Percentiles rank a stretch among this genome's conserved stretches.
These are phyloP conservation scores for Lytechinus variegatus DNA, from an alignment of 35 echinoderm and acorn worm genomes.

Conservation along the genomic window DNA sequence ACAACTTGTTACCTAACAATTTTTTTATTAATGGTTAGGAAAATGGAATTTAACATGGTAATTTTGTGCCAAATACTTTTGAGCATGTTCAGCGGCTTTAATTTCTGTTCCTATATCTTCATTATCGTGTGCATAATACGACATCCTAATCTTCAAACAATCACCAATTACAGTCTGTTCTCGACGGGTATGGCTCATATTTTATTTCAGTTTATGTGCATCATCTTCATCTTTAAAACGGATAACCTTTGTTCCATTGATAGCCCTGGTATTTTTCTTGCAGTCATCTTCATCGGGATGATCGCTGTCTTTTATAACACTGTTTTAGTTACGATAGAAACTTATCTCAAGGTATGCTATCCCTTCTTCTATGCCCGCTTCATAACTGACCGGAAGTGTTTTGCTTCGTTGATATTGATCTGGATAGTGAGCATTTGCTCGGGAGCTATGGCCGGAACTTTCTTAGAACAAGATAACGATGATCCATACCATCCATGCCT, in stretches of 20 bases:
- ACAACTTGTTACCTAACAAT: too few species aligned
- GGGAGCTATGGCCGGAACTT: not conserved
- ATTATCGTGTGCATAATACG: constrained; percentile 4
- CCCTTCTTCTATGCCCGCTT: not conserved
- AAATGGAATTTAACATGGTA: not conserved
- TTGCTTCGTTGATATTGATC: not conserved
- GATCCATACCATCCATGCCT: too few species aligned
- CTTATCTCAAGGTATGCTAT: not conserved
- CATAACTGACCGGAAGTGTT: not conserved
- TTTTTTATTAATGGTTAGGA: not conserved
- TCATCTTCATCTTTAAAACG: not conserved
- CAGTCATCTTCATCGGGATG: not conserved
- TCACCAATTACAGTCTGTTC: constrained; percentile 5
- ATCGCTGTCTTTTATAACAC: not conserved
- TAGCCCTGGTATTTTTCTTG: not conserved
- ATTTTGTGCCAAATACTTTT: not conserved
- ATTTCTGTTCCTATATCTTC: not conserved
- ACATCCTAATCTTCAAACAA: not conserved
- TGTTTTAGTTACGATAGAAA: not conserved
- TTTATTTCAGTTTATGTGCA: not conserved
- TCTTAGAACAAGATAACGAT: not conserved
- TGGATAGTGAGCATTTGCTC: not conserved
- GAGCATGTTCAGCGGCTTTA: not conserved
- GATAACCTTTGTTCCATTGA: not conserved
- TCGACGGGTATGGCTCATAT: not conserved